Percentiles rank a stretch among this genome's conserved stretches.
Conservation (phyloP, 2,888 invertebrate genomes). For the Sipha maydis region DNA sequence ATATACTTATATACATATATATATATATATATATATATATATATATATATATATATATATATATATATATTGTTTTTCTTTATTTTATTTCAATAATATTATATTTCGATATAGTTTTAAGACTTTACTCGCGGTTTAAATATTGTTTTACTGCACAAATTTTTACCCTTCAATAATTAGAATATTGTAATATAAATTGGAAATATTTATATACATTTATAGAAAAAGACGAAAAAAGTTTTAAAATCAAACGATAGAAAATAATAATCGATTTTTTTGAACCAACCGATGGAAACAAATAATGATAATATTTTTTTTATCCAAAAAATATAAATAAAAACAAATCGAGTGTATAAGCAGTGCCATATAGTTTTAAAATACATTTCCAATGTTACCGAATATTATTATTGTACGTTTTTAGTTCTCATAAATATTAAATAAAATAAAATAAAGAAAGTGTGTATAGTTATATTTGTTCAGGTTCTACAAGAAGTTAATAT, state of each 20-base stretch:
- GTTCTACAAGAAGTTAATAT: too few species aligned
- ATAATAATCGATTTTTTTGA: neutral
- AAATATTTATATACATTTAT: constrained; percentile 8
- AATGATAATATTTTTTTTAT: neutral
- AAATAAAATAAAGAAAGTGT: too few species aligned
- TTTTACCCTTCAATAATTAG: neutral
- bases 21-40: too few species aligned
- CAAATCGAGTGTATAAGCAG: neutral
- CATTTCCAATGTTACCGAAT: too few species aligned
- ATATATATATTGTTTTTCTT: neutral
- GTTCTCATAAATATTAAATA: too few species aligned
- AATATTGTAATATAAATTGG: neutral
- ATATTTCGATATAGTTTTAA: neutral
- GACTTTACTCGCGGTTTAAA: neutral
- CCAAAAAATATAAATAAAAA: neutral
- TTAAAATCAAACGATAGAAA: neutral
- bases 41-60: too few species aligned
- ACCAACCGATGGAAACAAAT: neutral
- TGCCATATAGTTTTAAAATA: too few species aligned
- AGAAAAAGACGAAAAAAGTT: neutral
- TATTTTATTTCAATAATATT: neutral
- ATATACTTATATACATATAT: too few species aligned
- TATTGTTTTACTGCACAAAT: neutral
- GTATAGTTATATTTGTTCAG: too few species aligned
- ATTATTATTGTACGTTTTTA: too few species aligned